These are phyloP conservation scores for Thelaira solivaga DNA, from an alignment of 2,888 invertebrate species.

Conservation along the genomic window DNA sequence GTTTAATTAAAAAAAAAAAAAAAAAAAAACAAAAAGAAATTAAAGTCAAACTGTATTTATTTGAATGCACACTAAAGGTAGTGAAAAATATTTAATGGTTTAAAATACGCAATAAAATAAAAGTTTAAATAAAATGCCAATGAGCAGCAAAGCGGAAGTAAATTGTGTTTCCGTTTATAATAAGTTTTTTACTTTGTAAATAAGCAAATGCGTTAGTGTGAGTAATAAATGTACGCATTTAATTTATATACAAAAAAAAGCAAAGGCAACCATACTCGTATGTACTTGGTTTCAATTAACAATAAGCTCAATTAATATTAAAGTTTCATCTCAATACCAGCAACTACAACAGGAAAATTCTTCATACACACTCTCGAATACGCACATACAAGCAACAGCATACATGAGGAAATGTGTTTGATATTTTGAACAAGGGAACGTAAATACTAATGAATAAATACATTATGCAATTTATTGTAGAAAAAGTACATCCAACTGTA, in stretches of 20 bases:
- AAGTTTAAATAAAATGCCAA: slow-evolving; percentile 26
- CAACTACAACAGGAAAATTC: not conserved
- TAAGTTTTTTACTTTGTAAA: slow-evolving; percentile 18
- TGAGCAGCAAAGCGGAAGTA: slow-evolving; percentile 55
- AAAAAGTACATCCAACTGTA: not conserved
- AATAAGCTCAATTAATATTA: slow-evolving; percentile 54
- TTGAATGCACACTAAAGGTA: not conserved
- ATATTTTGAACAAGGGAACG: too few species aligned
- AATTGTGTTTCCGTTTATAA: slow-evolving; percentile 51
- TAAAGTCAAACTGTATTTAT: too few species aligned
- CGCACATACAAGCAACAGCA: not conserved
- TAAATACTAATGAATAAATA: not conserved
- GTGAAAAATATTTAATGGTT: slow-evolving; percentile 20
- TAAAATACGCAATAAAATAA: slow-evolving; percentile 1
- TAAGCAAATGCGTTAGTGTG: not conserved
- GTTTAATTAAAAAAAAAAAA: too few species aligned
- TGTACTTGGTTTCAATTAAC: slow-evolving; percentile 46
- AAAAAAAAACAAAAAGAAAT: too few species aligned
- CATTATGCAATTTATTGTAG: slow-evolving; percentile 3
- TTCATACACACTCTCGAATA: not conserved
- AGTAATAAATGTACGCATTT: not conserved
- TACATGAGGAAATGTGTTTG: too few species aligned
- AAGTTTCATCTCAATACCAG: slow-evolving; percentile 47
- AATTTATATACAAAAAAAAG: slow-evolving; percentile 24
- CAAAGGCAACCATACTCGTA: slow-evolving; percentile 19